phyloP scores from a whole-genome alignment of 2,888 invertebrate genomes.

The Molanna angustata region DNA sequence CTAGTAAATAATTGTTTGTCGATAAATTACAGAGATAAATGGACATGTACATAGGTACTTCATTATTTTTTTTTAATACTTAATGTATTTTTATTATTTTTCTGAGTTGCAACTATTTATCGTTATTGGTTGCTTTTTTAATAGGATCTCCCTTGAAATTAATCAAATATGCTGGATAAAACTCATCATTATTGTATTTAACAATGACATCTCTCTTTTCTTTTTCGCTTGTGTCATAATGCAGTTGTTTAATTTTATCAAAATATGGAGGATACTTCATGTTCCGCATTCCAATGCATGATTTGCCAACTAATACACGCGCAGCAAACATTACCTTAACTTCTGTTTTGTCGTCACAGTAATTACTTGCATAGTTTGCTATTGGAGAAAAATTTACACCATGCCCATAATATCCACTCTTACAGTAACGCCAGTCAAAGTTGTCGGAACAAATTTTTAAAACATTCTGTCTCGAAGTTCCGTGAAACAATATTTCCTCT shows the following conservation, averaged over 20 bases:
- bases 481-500: conserved; percentile 36
- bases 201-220: conserved; percentile 35
- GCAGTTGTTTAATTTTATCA: neutral
- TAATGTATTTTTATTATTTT: too few relatives aligned
- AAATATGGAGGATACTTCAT: conserved; percentile 34
- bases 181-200: conserved; percentile 38
- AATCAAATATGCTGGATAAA: conserved; percentile 37
- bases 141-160: conserved; percentile 29
- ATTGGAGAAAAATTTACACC: conserved; percentile 38
- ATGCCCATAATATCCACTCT: conserved; percentile 30
- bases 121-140: neutral
- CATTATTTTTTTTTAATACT: too few relatives aligned
- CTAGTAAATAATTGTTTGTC: too few relatives aligned
- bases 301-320: conserved; percentile 33
- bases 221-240: conserved; percentile 37
- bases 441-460: conserved; percentile 36
- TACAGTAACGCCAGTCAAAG: conserved; percentile 37
- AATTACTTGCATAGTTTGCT: conserved; percentile 36
- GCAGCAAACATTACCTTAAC: conserved; percentile 36
- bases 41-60: too few relatives aligned
- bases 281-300: conserved; percentile 31
- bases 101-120: too few relatives aligned
- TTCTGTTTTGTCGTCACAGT: conserved; percentile 27
- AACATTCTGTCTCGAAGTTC: conserved; percentile 34
- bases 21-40: too few relatives aligned